A percentile compares a stretch with the other conserved stretches of the same genome.
Evolutionary conservation across 2,888 invertebrate genomes (phyloP).

Genomic region (Ormyrus thymus): DNA sequence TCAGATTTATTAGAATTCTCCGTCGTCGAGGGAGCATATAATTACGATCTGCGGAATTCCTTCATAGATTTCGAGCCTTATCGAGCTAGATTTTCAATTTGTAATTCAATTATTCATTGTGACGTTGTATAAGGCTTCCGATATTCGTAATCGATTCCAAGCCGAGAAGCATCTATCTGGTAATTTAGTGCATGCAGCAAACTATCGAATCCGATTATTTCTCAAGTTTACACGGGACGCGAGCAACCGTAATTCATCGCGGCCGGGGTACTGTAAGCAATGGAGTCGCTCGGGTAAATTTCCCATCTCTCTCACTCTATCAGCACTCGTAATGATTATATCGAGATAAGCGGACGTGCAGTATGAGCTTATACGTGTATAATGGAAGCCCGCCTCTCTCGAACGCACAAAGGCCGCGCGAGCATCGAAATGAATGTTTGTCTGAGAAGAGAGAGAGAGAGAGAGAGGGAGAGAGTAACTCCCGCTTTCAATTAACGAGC

Average conservation of each 20-base stretch:
- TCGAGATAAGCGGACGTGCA: background rate
- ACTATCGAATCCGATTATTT: slow-evolving; percentile 48
- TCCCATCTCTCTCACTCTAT: background rate
- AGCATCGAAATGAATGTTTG: slow-evolving; percentile 50
- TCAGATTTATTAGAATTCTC: too few relatives aligned
- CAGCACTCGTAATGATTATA: slow-evolving; percentile 29
- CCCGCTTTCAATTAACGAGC: slow-evolving; percentile 46
- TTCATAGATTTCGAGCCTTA: too few relatives aligned
- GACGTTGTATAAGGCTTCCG: too few relatives aligned
- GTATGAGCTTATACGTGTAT: slow-evolving; percentile 8
- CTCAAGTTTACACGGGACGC: slow-evolving; percentile 33
- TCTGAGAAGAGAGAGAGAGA: slow-evolving; percentile 40
- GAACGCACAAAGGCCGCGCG: background rate
- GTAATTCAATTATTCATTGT: too few relatives aligned
- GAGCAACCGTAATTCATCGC: slow-evolving; percentile 18
- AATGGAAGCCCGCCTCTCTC: slow-evolving; percentile 29
- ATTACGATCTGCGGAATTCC: too few relatives aligned
- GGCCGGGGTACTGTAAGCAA: background rate
- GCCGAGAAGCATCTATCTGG: background rate
- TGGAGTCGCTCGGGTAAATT: background rate
- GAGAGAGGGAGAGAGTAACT: slow-evolving; percentile 11
- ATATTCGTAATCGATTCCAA: background rate
- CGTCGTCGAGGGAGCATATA: too few relatives aligned
- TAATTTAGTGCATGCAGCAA: slow-evolving; percentile 20
- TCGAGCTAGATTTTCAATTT: too few relatives aligned